Evolutionary conservation across 2,888 invertebrate species (phyloP).

Genomic region (Pharmacophagus antenor): DNA sequence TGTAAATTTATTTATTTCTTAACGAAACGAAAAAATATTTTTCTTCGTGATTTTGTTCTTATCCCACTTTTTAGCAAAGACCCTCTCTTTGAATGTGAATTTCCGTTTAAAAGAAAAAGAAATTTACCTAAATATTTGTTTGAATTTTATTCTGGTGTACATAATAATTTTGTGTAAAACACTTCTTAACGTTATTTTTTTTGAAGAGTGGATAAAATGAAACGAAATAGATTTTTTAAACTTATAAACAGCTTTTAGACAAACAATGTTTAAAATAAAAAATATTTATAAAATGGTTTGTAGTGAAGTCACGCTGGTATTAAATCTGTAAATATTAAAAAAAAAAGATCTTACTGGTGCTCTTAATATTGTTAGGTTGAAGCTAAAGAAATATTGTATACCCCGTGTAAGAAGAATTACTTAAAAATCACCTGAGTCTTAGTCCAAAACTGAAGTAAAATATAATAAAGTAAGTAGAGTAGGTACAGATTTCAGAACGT

Average conservation of each 20-base stretch:
- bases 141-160: not conserved
- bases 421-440: not conserved
- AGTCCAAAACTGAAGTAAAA: not conserved
- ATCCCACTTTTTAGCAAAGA: not conserved
- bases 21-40: not conserved
- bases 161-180: not conserved
- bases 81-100: not conserved
- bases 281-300: not conserved
- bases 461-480: too few species aligned
- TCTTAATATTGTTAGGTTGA: not conserved
- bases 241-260: not conserved
- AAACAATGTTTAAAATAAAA: not conserved
- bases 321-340: not conserved
- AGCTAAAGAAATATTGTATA: not conserved
- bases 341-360: not conserved
- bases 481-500: not conserved
- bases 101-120: not conserved
- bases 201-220: not conserved
- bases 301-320: too few species aligned
- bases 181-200: not conserved
- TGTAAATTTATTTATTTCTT: too few species aligned
- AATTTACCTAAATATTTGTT: not conserved
- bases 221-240: slow-evolving; percentile 1
- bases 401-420: not conserved
- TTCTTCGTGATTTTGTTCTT: not conserved